These are phyloP conservation scores for Lagodon rhomboides DNA, from an alignment of 2,797 vertebrate genomes.

Conservation along the genomic window DNA sequence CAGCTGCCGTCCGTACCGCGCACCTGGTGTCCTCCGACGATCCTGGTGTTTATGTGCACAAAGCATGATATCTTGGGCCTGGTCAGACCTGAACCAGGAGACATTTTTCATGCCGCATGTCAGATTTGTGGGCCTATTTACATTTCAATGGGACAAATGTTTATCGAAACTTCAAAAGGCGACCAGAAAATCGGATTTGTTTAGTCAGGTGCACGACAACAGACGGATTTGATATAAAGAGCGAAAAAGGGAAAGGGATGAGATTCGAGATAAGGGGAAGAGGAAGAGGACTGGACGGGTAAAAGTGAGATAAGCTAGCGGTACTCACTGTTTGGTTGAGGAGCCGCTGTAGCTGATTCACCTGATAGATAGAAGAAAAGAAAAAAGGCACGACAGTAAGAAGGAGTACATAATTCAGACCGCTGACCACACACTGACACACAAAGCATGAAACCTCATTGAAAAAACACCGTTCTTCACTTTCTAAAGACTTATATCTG, in stretches of 20 bases:
- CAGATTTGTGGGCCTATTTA: conserved; percentile 14
- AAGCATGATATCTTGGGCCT: conserved; percentile 83
- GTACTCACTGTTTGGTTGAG: conserved; percentile 77
- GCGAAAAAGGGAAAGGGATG: conserved; percentile 20
- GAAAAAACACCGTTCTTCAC: conserved; percentile 48
- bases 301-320: conserved; percentile 24
- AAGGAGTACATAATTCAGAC: conserved; percentile 38
- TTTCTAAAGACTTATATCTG: conserved; percentile 49
- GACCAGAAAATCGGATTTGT: conserved; percentile 55
- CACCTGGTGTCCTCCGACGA: conserved; percentile 94
- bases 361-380: conserved; percentile 72
- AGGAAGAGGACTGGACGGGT: conserved; percentile 33
- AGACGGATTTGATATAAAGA: conserved; percentile 43
- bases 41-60: conserved; percentile 87
- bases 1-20: conserved; percentile 91
- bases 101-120: conserved; percentile 29
- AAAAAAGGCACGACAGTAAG: conserved; percentile 49
- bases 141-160: conserved; percentile 39
- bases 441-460: conserved; percentile 45
- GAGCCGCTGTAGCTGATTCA: conserved; percentile 68
- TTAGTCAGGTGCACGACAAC: conserved; percentile 49
- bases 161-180: conserved; percentile 38
- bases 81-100: conserved; percentile 49
- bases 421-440: conserved; percentile 16
- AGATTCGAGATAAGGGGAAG: conserved; percentile 49